These are phyloP conservation scores for Yponomeuta malinellus DNA, from an alignment of 2,888 invertebrate species.

Conservation along the genomic window DNA sequence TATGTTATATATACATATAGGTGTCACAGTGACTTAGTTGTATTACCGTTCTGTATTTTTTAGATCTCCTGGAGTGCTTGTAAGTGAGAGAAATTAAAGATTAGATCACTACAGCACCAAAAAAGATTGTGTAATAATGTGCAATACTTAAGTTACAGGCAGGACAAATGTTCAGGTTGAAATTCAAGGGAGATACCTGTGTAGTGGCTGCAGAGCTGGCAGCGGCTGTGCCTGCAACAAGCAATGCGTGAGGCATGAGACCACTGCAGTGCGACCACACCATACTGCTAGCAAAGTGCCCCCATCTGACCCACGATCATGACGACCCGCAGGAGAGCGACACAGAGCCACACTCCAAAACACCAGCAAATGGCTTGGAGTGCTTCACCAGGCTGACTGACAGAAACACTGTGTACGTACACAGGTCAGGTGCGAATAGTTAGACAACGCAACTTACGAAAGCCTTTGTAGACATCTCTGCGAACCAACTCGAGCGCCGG, in stretches of 20 bases:
- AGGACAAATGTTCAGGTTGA: background rate
- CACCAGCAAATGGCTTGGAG: background rate
- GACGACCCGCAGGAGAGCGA: too few species aligned
- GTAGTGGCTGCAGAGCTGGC: background rate
- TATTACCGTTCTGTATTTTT: conserved; percentile 52
- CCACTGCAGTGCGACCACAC: background rate
- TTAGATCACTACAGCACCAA: background rate
- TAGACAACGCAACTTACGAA: conserved; percentile 37
- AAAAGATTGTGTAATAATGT: background rate
- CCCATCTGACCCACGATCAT: background rate
- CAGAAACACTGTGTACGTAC: conserved; percentile 10
- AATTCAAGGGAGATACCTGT: background rate
- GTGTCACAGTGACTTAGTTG: background rate
- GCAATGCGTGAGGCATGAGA: background rate
- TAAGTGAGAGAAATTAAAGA: conserved; percentile 24
- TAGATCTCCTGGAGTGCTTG: conserved; percentile 57
- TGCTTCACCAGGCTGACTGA: background rate
- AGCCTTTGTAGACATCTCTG: conserved; percentile 44
- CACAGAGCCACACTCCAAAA: background rate
- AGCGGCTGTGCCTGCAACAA: conserved; percentile 3
- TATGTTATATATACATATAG: background rate
- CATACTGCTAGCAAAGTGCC: background rate
- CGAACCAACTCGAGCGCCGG: conserved; percentile 40
- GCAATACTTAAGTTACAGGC: background rate
- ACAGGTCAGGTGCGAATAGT: conserved; percentile 11